These are phyloP conservation scores for Cataglyphis altisquamis DNA, from an alignment of 2,888 invertebrate genomes.

Conservation along the genomic window DNA sequence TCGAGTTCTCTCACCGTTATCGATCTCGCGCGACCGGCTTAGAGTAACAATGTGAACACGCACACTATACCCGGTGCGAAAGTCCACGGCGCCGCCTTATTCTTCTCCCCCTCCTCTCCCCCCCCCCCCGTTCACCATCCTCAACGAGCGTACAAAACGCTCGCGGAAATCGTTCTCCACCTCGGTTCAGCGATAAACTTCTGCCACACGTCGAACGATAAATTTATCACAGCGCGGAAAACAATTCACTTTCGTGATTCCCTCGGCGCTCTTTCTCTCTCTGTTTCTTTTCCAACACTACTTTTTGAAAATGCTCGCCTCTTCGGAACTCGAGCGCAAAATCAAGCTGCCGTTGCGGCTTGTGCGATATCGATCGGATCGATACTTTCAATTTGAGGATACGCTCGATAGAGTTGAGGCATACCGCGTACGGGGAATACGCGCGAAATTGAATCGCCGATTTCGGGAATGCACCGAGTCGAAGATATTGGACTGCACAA, in stretches of 20 bases:
- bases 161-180: conserved; percentile 33
- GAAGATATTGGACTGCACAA: conserved; percentile 1
- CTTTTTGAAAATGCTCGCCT: conserved; percentile 33
- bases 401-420: conserved; percentile 12
- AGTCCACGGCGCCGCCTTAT: conserved; percentile 11
- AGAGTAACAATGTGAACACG: conserved; percentile 21
- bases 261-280: neutral
- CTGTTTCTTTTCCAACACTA: neutral
- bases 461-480: conserved; percentile 34
- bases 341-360: conserved; percentile 13
- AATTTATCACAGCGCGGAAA: conserved; percentile 43
- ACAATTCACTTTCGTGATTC: conserved; percentile 42
- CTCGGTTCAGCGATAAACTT: conserved; percentile 20
- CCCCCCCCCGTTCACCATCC: neutral
- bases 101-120: neutral
- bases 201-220: conserved; percentile 16
- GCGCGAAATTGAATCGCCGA: conserved; percentile 45
- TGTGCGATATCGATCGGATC: conserved; percentile 40
- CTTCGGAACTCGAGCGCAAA: neutral
- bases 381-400: conserved; percentile 47
- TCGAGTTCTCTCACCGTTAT: conserved; percentile 47
- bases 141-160: neutral
- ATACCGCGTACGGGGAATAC: conserved; percentile 27
- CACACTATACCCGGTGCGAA: neutral
- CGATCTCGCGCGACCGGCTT: conserved; percentile 49